Base-by-base conservation (phyloP, 1,140 invertebrate genomes). In the Centruroides sculpturatus region DNA sequence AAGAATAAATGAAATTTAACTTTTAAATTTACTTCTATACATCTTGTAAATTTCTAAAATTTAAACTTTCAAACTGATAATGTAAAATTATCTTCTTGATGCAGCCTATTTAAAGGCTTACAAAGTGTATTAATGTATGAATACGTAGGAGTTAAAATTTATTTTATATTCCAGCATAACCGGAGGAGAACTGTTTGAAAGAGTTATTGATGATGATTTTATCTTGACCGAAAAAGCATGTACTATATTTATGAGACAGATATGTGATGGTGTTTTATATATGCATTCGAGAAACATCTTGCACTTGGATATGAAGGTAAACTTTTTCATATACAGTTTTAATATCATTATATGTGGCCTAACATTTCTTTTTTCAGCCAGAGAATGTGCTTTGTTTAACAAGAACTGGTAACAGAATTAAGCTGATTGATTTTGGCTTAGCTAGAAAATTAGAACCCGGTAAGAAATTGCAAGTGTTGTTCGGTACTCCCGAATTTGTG, bases 401-500 rank as follows among this genome's bases (percentile, higher is more conserved):
- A 58, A 88, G 90, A 72, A 85, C 88, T 47, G 93, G 94, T 7
- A 98, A 98, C 73, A 81, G 93, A 66, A 92, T 99, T 66, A 98
- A 99, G 77, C 92, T 98, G 64, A 98, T 98, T 62, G 92, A 96
- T 74, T 98, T 97, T 74, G 95, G 95, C 23, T 75, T 99, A 57
- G 94, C 95, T 1, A 78, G 93, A 62, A 85, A 90, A 72, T 96
- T 86, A 67, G 89, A 95, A 72, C 90, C 92, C 0, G 82, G 83
- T 60, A 92, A 93, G 76, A 93, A 95, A 68, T 76, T 98, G 5
- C 69, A 70, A 55, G 66, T 70, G 0, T 34, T 98, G 49, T 98
- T 97, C 73, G 94, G 94, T n/a, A 98, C 94, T 4, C 92, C 94
- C 0, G 95, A 98, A 76, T 98, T 99, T 75, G 92, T 97, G 9